Evolutionary conservation across 2,888 invertebrate species (phyloP).

Genomic region (Lasioglossum marginatum): DNA sequence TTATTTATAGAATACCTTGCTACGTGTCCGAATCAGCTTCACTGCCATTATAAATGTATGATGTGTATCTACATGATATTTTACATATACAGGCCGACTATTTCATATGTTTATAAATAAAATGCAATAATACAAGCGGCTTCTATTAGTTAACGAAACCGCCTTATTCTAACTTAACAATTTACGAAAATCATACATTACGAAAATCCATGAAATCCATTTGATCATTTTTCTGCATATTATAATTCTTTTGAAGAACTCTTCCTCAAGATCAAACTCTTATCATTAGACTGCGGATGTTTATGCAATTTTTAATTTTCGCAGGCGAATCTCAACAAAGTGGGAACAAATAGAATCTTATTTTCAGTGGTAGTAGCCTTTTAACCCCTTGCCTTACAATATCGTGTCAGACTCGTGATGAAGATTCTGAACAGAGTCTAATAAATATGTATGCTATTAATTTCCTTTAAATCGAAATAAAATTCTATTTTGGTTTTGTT

Average conservation of each 20-base stretch:
- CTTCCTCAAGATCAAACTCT: too few relatives aligned
- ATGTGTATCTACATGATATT: constrained; percentile 39
- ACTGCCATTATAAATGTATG: constrained; percentile 36
- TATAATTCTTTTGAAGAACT: background rate
- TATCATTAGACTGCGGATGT: too few relatives aligned
- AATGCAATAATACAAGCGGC: constrained; percentile 43
- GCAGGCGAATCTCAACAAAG: too few relatives aligned
- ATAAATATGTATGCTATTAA: too few relatives aligned
- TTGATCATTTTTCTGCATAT: background rate
- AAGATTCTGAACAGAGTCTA: too few relatives aligned
- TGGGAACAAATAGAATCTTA: too few relatives aligned
- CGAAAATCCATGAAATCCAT: background rate
- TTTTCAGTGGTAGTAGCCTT: too few relatives aligned
- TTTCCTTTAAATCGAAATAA: too few relatives aligned
- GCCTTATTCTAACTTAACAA: background rate
- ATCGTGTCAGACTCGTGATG: too few relatives aligned
- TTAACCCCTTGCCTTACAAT: too few relatives aligned
- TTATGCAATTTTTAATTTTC: too few relatives aligned
- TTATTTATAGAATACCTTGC: constrained; percentile 47
- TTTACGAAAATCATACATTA: background rate
- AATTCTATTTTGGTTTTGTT: too few relatives aligned
- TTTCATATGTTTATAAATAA: constrained; percentile 66
- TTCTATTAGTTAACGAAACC: background rate
- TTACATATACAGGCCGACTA: constrained; percentile 50
- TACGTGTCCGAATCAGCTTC: constrained; percentile 17